These are phyloP conservation scores for Thecocarcelia acutangulata DNA, from an alignment of 2,888 invertebrate genomes.

Conservation along the genomic window DNA sequence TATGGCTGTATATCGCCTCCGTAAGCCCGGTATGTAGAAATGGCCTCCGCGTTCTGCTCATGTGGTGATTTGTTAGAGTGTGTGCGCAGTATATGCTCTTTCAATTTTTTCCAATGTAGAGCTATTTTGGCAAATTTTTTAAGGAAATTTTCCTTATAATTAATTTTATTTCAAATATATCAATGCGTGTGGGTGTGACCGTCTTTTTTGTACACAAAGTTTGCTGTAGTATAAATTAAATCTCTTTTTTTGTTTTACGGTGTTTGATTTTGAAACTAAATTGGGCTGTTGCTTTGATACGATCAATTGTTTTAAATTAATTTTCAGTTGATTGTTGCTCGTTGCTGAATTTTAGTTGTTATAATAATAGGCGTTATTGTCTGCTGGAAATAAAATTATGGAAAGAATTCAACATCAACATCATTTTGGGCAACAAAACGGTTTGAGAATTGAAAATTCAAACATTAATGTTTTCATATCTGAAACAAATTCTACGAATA, in stretches of 20 bases:
- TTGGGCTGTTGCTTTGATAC: background rate
- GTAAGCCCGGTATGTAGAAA: slow-evolving; percentile 61
- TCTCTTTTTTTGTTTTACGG: background rate
- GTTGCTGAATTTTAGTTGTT: background rate
- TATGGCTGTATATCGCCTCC: slow-evolving; percentile 62
- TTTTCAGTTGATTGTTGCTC: slow-evolving; percentile 33
- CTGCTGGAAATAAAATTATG: slow-evolving; percentile 16
- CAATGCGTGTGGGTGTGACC: background rate
- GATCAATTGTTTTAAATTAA: slow-evolving; percentile 30
- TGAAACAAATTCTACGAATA: too few relatives aligned
- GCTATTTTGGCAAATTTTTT: slow-evolving; percentile 71
- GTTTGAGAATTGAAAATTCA: too few relatives aligned
- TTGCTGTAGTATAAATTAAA: too few relatives aligned
- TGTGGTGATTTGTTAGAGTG: slow-evolving; percentile 62
- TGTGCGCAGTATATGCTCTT: slow-evolving; percentile 71
- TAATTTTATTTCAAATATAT: background rate
- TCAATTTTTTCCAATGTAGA: slow-evolving; percentile 71
- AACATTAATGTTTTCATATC: too few relatives aligned
- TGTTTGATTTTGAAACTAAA: background rate
- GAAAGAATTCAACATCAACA: background rate
- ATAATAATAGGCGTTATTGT: slow-evolving; percentile 32
- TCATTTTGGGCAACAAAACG: too few relatives aligned
- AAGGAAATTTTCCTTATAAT: slow-evolving; percentile 13
- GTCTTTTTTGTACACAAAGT: background rate
- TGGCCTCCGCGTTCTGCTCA: slow-evolving; percentile 62